A percentile compares a stretch with the other conserved stretches of the same genome.
Conservation (phyloP, 2,797 vertebrate genomes). For the Euthynnus affinis region DNA sequence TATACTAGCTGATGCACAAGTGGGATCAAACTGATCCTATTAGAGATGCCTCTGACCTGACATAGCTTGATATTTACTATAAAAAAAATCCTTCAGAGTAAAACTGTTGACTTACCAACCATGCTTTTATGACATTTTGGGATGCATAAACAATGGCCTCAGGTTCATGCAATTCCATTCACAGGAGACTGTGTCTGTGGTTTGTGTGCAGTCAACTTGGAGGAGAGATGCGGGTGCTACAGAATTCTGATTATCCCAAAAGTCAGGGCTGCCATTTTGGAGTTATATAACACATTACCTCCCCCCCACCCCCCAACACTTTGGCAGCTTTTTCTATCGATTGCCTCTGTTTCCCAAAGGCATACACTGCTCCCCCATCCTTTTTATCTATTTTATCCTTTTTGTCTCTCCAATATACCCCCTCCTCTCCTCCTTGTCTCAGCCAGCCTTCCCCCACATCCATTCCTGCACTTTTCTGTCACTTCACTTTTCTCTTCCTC, state of each 20-base stretch:
- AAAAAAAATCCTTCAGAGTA: conserved; percentile 21
- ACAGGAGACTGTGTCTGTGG: conserved; percentile 40
- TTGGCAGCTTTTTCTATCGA: conserved; percentile 67
- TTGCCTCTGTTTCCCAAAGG: conserved; percentile 67
- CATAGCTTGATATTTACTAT: conserved; percentile 13
- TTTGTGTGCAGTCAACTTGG: conserved; percentile 56
- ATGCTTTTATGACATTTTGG: conserved; percentile 29
- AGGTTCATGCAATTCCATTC: conserved; percentile 31
- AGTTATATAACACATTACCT: conserved; percentile 68
- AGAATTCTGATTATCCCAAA: conserved; percentile 55
- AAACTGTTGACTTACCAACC: conserved; percentile 9
- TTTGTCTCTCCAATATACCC: conserved; percentile 49
- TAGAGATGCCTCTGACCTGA: conserved; percentile 28
- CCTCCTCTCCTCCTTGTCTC: background rate
- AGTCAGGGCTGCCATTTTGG: conserved; percentile 61
- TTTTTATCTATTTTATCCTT: conserved; percentile 67
- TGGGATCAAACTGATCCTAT: conserved; percentile 31
- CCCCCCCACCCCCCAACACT: conserved; percentile 4
- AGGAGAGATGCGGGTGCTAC: conserved; percentile 42
- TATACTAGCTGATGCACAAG: background rate
- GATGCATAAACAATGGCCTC: conserved; percentile 43
- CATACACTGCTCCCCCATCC: conserved; percentile 39
- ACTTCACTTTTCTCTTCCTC: conserved; percentile 38
- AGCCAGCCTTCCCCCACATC: conserved; percentile 6
- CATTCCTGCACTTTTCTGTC: conserved; percentile 43